A percentile compares a stretch with the other conserved stretches of the same genome.
Evolutionary conservation across 2,888 invertebrate genomes (phyloP).

Genomic region (Tolmerus cingulatus): DNA sequence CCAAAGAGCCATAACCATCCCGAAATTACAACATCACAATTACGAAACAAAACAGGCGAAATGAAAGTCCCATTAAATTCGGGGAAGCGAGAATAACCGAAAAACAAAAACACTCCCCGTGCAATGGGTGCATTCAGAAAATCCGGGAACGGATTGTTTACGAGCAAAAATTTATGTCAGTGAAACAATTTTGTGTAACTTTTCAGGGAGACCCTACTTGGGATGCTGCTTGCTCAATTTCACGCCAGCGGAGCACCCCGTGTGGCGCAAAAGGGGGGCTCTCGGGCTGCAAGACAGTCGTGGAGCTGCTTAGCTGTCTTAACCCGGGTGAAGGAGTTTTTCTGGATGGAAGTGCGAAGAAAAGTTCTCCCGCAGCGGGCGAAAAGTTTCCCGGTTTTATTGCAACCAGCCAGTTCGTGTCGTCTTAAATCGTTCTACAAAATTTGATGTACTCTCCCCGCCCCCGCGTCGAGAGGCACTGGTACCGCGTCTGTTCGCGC

Average conservation of each 20-base stretch:
- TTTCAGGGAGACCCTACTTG: not conserved
- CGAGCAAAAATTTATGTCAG: slow-evolving; percentile 21
- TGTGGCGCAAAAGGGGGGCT: not conserved
- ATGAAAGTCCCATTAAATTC: not conserved
- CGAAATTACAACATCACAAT: not conserved
- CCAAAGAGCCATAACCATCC: not conserved
- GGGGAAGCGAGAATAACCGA: not conserved
- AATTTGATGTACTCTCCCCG: slow-evolving; percentile 19
- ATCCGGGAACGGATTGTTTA: not conserved
- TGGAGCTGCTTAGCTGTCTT: not conserved
- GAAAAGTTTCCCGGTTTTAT: slow-evolving; percentile 22
- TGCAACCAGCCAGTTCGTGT: slow-evolving; percentile 7
- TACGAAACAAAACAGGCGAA: not conserved
- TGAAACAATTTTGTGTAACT: slow-evolving; percentile 16
- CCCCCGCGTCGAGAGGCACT: not conserved
- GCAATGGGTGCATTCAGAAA: not conserved
- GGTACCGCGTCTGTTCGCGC: not conserved
- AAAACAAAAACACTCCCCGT: not conserved
- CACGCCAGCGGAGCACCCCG: not conserved
- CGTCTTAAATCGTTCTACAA: slow-evolving; percentile 11
- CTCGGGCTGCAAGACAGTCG: not conserved
- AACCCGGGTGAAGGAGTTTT: not conserved
- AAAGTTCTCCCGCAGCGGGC: not conserved
- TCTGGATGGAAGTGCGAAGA: slow-evolving; percentile 14
- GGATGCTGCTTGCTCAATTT: not conserved